Evolutionary conservation across 2,113 vertebrate genomes (phyloP), one percentile per base, ranked within the genome.

Genomic region (Mandrillus leucophaeus): DNA sequence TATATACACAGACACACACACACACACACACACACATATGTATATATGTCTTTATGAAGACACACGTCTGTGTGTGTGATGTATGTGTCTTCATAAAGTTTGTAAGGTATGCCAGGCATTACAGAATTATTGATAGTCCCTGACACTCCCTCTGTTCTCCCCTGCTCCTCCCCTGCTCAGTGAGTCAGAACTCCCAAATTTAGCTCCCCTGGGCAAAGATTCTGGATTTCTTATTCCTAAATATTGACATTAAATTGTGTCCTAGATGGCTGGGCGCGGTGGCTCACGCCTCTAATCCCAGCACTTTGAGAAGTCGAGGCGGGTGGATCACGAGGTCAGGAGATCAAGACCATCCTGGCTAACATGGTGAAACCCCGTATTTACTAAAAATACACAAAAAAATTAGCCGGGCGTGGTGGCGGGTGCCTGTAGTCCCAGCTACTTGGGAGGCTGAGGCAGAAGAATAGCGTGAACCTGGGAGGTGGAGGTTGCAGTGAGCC

Each of bases 341-440:
- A 55, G 6, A 20, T 55, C 6, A 18, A 55, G 52, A 55, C 52
- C 52, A 55, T 20, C 52, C 52, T 55, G 6, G 6, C 52, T 20
- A 55, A 55, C 52, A 55, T 0, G 52, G 52, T 55, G 6, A 55
- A 55, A 55, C 52, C 52, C 17, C 2, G 6, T 55, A 18, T 55
- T 0, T 55, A 55, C 52, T 55, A 55, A 55, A 55, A 55, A 55
- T 55, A 55, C 17, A 52, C 17, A 52, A 43, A 52, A 52, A 52
- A 52, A 52, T 16, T 52, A 52, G 4, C 50, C 0, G 14, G 50
- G 14, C 1, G 4, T 52, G 50, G 14, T 52, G 50, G 50, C 0
- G 1, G 14, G 50, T 16, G 14, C 0, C 50, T 52, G 50, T 52
- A 52, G 50, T 16, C 50, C 52, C 52, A 55, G 52, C 52, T 55